These are phyloP conservation scores for Phytoseiulus persimilis DNA, from an alignment of 2,888 invertebrate species.

Conservation along the genomic window DNA sequence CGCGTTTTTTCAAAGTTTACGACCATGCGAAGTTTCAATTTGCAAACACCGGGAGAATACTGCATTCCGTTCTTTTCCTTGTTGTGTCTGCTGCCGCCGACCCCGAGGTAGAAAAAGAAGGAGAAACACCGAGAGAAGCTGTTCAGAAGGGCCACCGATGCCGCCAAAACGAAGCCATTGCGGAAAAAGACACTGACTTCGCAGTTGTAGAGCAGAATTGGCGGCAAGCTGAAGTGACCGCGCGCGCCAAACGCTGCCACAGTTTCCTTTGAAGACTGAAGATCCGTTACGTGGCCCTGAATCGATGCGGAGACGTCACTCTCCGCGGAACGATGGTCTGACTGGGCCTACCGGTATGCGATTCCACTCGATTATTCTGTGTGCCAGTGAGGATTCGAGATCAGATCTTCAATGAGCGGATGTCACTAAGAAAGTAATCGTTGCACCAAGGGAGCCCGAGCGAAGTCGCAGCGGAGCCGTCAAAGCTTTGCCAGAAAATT, in stretches of 20 bases:
- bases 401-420: too few species aligned
- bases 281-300: slow-evolving; percentile 5
- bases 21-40: background rate
- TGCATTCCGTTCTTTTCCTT: background rate
- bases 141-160: background rate
- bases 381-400: background rate
- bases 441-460: too few species aligned
- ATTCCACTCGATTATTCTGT: background rate
- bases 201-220: slow-evolving; percentile 5
- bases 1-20: background rate
- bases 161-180: background rate
- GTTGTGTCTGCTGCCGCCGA: background rate
- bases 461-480: too few species aligned
- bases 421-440: too few species aligned
- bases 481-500: too few species aligned
- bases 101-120: background rate
- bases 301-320: background rate
- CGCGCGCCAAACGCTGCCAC: background rate
- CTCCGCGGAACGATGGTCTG: background rate
- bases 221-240: background rate
- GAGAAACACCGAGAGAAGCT: background rate
- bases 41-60: background rate
- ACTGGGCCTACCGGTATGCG: background rate
- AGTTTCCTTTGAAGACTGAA: background rate
- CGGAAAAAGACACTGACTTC: slow-evolving; percentile 5